Conservation (phyloP, 2,888 invertebrate genomes). For the Baronia brevicornis region DNA sequence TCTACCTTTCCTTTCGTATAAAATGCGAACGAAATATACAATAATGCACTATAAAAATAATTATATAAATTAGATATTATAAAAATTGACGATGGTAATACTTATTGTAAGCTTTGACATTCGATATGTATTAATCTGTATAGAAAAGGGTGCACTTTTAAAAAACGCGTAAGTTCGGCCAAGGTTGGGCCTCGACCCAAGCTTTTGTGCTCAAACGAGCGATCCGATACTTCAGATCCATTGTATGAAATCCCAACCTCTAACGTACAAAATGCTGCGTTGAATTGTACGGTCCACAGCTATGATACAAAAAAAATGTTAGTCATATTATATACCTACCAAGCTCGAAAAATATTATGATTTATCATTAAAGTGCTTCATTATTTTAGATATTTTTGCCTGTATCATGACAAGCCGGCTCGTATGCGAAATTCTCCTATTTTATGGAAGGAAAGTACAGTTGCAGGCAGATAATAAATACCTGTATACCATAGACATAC, state of each 20-base stretch:
- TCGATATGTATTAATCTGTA: constrained; percentile 8
- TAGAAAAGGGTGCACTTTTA: constrained; percentile 32
- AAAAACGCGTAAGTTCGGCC: constrained; percentile 41
- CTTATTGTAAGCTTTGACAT: not conserved
- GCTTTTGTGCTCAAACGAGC: constrained; percentile 46
- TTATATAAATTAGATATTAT: too few species aligned
- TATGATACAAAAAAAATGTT: constrained; percentile 7
- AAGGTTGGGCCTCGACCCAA: constrained; percentile 61
- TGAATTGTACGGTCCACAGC: constrained; percentile 3
- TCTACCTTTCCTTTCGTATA: too few species aligned
- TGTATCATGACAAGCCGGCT: too few species aligned
- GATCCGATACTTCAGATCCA: constrained; percentile 45
- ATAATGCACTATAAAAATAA: too few species aligned
- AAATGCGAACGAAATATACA: too few species aligned
- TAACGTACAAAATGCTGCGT: constrained; percentile 10
- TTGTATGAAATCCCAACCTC: constrained; percentile 33
- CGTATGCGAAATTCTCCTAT: too few species aligned
- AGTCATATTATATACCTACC: constrained; percentile 1
- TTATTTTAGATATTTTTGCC: too few species aligned
- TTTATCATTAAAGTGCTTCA: too few species aligned
- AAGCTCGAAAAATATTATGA: not conserved
- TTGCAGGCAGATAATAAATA: too few species aligned
- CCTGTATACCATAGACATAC: too few species aligned
- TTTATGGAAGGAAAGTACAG: too few species aligned
- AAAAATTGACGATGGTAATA: not conserved